phyloP scores from a whole-genome alignment of 2,797 vertebrate genomes.

The Melanotaenia nigrans region DNA sequence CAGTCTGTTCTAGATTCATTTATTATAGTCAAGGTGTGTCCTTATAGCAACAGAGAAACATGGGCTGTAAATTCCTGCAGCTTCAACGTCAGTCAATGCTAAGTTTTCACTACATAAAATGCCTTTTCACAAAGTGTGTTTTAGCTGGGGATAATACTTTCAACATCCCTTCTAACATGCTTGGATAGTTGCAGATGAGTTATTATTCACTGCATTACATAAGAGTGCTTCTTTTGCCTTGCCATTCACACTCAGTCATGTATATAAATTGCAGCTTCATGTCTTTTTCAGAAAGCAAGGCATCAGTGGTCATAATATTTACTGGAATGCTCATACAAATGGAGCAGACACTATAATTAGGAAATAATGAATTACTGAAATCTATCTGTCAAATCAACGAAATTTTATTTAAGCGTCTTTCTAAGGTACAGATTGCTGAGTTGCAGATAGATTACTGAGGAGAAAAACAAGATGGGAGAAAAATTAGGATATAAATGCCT shows the following conservation, averaged over 20 bases:
- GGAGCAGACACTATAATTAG: background rate
- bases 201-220: conserved; percentile 11
- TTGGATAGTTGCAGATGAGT: conserved; percentile 12
- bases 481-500: background rate
- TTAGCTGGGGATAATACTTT: conserved; percentile 9
- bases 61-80: conserved; percentile 26
- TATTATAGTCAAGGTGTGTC: conserved; percentile 59
- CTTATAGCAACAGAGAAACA: conserved; percentile 40
- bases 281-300: background rate
- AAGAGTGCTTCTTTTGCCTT: background rate
- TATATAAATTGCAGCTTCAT: background rate
- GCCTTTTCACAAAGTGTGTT: background rate
- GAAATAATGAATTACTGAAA: background rate
- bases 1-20: conserved; percentile 48
- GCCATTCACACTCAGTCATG: background rate
- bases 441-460: background rate
- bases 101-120: background rate
- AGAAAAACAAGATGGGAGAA: background rate
- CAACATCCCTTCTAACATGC: background rate
- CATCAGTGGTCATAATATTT: background rate
- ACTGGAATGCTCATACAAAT: background rate
- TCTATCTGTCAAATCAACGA: background rate
- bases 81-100: background rate
- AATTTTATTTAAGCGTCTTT: background rate
- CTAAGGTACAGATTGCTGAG: background rate